Conservation (phyloP, 92 coral and sea anemone species). For the Heteractis magnifica region DNA sequence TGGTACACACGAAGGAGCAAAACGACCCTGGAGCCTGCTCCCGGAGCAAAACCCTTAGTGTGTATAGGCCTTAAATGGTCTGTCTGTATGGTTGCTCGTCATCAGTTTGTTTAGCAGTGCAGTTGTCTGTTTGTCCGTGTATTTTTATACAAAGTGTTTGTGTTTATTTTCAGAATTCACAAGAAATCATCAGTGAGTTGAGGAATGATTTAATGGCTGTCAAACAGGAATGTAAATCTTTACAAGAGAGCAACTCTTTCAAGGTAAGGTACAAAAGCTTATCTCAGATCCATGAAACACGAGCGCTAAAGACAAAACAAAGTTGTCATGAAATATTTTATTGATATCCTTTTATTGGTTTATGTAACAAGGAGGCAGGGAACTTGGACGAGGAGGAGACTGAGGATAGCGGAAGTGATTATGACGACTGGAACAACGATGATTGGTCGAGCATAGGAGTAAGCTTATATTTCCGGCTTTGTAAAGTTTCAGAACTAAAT, state of each 20-base stretch:
- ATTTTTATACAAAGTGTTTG: not conserved
- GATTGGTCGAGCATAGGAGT: constrained; percentile 69
- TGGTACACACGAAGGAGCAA: too few species aligned
- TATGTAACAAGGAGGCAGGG: not conserved
- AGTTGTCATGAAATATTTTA: not conserved
- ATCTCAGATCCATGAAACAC: not conserved
- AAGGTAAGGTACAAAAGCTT: not conserved
- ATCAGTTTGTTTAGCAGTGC: too few species aligned
- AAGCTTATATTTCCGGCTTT: not conserved
- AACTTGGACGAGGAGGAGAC: constrained; percentile 36
- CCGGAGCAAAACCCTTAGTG: too few species aligned
- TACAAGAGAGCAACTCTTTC: constrained; percentile 15
- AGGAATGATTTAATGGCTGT: constrained; percentile 71
- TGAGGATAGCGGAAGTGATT: constrained; percentile 95
- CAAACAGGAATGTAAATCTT: constrained; percentile 57
- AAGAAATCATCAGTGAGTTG: constrained; percentile 45
- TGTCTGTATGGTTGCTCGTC: not conserved
- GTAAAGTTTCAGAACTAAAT: constrained; percentile 2
- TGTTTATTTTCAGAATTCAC: constrained; percentile 28
- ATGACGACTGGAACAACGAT: constrained; percentile 97
- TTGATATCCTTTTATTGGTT: not conserved
- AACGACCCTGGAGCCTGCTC: too few species aligned
- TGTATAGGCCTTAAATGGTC: not conserved
- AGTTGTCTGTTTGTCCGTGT: not conserved
- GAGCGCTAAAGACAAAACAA: not conserved